phyloP scores from a whole-genome alignment of 2,113 vertebrate species.

The Psammodynastes pulverulentus region DNA sequence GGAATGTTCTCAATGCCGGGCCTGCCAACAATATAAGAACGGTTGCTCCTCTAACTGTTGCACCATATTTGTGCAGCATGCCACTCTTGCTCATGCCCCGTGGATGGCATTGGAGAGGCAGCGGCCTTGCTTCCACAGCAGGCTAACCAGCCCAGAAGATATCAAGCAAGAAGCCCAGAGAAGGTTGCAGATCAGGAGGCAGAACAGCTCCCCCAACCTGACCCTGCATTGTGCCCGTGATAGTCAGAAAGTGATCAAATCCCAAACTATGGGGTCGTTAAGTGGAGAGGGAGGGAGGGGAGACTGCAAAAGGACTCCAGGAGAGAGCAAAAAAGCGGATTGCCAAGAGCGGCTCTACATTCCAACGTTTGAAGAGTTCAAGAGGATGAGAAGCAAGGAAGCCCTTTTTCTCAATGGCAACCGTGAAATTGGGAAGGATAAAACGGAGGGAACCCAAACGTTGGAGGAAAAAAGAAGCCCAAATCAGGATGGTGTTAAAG shows the following conservation, averaged over 20 bases:
- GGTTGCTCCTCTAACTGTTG: slow-evolving; percentile 49
- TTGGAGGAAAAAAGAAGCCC: slow-evolving; percentile 15
- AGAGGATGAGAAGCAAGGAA: slow-evolving; percentile 80
- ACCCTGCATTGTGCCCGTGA: slow-evolving; percentile 58
- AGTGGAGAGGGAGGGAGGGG: slow-evolving; percentile 27
- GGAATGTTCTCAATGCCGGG: slow-evolving; percentile 49
- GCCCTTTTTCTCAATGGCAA: slow-evolving; percentile 18
- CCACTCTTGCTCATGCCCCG: slow-evolving; percentile 35
- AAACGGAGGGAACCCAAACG: not conserved
- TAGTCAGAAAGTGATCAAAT: slow-evolving; percentile 61
- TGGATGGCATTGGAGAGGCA: slow-evolving; percentile 10
- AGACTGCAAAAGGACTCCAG: slow-evolving; percentile 20
- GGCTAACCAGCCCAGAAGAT: slow-evolving; percentile 74
- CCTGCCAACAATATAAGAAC: slow-evolving; percentile 33
- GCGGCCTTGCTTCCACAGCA: slow-evolving; percentile 53
- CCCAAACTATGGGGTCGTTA: slow-evolving; percentile 70
- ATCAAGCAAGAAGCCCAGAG: slow-evolving; percentile 82
- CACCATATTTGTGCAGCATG: slow-evolving; percentile 24
- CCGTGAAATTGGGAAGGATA: slow-evolving; percentile 3
- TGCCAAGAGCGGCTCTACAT: slow-evolving; percentile 75
- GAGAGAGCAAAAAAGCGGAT: slow-evolving; percentile 55
- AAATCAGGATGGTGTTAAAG: slow-evolving; percentile 26
- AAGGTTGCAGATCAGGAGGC: slow-evolving; percentile 76
- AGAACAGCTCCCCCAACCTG: slow-evolving; percentile 81
- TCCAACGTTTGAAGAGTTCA: slow-evolving; percentile 87